Percentiles rank a stretch among this genome's conserved stretches.
These are phyloP conservation scores for Allophyes oxyacanthae DNA, from an alignment of 2,888 invertebrate species.

Conservation along the genomic window DNA sequence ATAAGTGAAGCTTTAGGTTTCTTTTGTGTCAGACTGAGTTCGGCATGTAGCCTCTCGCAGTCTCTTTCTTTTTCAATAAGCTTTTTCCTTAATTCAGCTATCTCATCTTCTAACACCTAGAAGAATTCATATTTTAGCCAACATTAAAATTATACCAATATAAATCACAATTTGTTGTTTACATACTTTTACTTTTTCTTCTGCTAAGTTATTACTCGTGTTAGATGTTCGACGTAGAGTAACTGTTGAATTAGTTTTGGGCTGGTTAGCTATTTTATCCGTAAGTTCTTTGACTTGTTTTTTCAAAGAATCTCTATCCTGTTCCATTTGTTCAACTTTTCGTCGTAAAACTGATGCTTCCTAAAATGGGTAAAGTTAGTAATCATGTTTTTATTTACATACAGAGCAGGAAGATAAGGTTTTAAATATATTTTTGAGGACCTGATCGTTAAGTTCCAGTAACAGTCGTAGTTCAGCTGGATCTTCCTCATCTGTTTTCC, in stretches of 20 bases:
- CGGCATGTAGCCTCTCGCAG: conserved; percentile 93
- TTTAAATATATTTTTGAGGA: conserved; percentile 56
- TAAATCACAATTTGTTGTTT: conserved; percentile 6
- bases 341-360: conserved; percentile 95
- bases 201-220: conserved; percentile 86
- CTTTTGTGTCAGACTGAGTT: conserved; percentile 91
- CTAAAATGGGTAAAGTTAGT: conserved; percentile 68
- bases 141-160: neutral
- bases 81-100: conserved; percentile 92
- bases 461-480: conserved; percentile 95
- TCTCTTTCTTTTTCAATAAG: conserved; percentile 95
- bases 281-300: conserved; percentile 94
- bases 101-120: conserved; percentile 92
- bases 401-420: neutral
- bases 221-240: conserved; percentile 72
- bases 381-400: neutral
- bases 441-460: conserved; percentile 96
- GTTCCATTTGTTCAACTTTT: conserved; percentile 95
- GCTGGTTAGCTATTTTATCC: conserved; percentile 90
- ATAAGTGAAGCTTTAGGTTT: conserved; percentile 90
- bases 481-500: conserved; percentile 94
- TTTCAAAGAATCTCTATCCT: conserved; percentile 92
- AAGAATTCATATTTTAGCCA: conserved; percentile 15
- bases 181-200: conserved; percentile 91
- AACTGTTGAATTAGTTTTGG: conserved; percentile 75